phyloP scores from a whole-genome alignment of 2,797 vertebrate genomes.

The Semaprochilodus insignis region DNA sequence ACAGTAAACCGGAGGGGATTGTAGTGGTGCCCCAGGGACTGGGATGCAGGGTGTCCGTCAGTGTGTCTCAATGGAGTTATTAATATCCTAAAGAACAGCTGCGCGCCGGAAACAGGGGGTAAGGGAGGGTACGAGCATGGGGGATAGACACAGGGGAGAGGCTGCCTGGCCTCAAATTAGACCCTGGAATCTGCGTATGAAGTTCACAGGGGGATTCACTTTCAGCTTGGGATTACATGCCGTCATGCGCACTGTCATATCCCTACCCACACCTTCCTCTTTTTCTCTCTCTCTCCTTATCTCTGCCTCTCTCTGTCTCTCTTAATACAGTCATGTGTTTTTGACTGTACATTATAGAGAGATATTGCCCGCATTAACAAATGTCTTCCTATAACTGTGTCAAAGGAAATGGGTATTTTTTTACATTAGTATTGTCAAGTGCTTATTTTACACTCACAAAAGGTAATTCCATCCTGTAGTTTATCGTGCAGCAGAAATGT shows the following conservation, averaged over 20 bases:
- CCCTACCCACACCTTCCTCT: conserved; percentile 19
- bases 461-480: too few species aligned
- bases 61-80: conserved; percentile 68
- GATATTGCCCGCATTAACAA: not conserved
- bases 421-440: too few species aligned
- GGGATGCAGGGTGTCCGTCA: conserved; percentile 53
- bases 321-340: conserved; percentile 12
- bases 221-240: conserved; percentile 65
- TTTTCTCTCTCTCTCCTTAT: not conserved
- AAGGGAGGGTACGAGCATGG: conserved; percentile 50
- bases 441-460: too few species aligned
- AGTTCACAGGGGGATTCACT: conserved; percentile 81
- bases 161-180: conserved; percentile 81
- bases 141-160: conserved; percentile 48
- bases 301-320: not conserved
- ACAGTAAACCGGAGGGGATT: conserved; percentile 26
- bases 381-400: too few species aligned
- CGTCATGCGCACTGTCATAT: conserved; percentile 46
- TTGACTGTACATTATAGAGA: not conserved
- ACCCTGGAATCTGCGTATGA: conserved; percentile 79
- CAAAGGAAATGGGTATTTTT: too few species aligned
- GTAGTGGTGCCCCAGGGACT: conserved; percentile 38
- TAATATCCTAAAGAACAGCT: conserved; percentile 74
- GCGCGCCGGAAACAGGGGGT: conserved; percentile 59
- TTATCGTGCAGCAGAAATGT: too few species aligned